Evolutionary conservation across 2,888 invertebrate genomes (phyloP).

Genomic region (Sepiola atlantica): DNA sequence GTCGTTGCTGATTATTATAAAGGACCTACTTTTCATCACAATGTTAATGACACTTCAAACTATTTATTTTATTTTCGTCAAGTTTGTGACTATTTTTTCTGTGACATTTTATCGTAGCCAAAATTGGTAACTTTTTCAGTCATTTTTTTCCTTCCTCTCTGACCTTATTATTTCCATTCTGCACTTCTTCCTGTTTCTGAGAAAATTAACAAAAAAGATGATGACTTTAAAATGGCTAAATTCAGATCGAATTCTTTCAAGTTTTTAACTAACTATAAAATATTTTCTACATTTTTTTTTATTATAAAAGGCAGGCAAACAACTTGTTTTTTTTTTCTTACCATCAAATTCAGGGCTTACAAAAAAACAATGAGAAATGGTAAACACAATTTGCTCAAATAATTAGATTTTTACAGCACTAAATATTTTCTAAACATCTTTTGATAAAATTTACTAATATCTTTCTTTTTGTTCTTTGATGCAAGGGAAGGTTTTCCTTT

Average conservation of each 20-base stretch:
- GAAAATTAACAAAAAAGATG: neutral
- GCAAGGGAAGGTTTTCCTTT: no score
- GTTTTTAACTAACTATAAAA: neutral
- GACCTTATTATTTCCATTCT: no score
- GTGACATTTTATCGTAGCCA: no score
- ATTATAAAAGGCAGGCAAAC: conserved; percentile 12
- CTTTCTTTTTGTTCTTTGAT: neutral
- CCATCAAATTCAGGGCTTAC: neutral
- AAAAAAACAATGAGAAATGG: neutral
- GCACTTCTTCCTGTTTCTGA: neutral
- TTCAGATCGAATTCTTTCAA: neutral
- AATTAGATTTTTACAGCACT: neutral
- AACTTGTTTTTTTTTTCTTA: no score
- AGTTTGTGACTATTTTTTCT: no score
- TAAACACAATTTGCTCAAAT: conserved; percentile 12
- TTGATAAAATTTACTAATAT: neutral
- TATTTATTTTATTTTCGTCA: no score
- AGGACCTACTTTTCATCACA: no score
- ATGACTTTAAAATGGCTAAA: neutral
- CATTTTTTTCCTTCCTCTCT: no score
- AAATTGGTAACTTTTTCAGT: no score
- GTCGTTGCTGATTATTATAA: no score
- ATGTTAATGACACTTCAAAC: no score
- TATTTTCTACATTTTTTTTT: neutral
- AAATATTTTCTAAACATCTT: neutral